Evolutionary conservation across 1,140 invertebrate species (phyloP).

Genomic region (Aradophagus sp.): DNA sequence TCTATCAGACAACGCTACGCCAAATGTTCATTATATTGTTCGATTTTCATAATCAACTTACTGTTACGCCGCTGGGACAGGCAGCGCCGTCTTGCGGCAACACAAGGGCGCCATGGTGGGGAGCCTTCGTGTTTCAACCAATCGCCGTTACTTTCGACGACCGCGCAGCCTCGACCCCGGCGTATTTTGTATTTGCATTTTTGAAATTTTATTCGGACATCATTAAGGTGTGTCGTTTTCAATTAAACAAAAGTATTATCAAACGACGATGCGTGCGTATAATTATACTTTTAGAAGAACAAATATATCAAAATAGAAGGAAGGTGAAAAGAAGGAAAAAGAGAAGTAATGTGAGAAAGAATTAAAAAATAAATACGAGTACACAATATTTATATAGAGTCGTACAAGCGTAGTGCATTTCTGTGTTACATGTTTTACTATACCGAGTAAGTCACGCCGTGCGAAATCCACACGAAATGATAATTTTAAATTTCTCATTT

Average conservation of each 20-base stretch:
- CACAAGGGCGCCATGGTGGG: too few relatives aligned
- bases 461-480: too few relatives aligned
- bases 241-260: constrained; percentile 43
- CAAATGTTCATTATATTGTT: constrained; percentile 55
- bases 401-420: constrained; percentile 23
- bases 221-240: constrained; percentile 34
- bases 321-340: too few relatives aligned
- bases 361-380: constrained; percentile 14
- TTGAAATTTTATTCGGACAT: constrained; percentile 49
- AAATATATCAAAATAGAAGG: constrained; percentile 42
- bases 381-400: constrained; percentile 29
- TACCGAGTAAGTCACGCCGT: constrained; percentile 3
- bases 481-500: too few relatives aligned
- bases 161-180: neutral
- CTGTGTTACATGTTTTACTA: constrained; percentile 45
- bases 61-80: constrained; percentile 4
- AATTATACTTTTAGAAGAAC: constrained; percentile 41
- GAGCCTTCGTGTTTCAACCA: too few relatives aligned
- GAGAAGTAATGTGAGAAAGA: too few relatives aligned
- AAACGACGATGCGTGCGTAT: constrained; percentile 29
- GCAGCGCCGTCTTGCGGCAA: neutral
- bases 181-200: constrained; percentile 43
- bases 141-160: constrained; percentile 1
- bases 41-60: constrained; percentile 49
- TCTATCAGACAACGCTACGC: constrained; percentile 20